Evolutionary conservation across 2,113 vertebrate species (phyloP).

Genomic region (Brachyhypopomus occidentalis): DNA sequence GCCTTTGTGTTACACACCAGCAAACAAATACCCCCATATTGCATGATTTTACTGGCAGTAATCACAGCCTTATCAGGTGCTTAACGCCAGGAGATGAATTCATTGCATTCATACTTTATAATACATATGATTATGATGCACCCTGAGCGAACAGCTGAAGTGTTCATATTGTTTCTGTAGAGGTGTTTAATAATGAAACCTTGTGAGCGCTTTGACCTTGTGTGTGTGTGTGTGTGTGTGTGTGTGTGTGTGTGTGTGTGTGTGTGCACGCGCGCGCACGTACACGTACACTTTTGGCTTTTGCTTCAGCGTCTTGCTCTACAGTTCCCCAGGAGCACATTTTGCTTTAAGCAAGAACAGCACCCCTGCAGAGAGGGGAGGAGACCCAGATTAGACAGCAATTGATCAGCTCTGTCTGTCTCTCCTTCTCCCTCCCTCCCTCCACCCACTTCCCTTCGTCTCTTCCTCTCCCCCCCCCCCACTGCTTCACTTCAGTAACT

Average conservation of each 20-base stretch:
- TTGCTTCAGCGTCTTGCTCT: conserved; percentile 3
- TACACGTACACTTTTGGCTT: conserved; percentile 4
- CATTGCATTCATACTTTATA: no score
- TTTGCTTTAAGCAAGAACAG: conserved; percentile 39
- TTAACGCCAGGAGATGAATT: no score
- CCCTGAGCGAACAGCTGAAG: no score
- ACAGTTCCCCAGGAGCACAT: conserved; percentile 42
- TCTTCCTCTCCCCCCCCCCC: no score
- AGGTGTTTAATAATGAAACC: no score
- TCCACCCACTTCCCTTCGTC: no score
- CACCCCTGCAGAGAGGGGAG: conserved; percentile 41
- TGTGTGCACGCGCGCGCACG: conserved; percentile 15
- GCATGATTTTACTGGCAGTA: not conserved
- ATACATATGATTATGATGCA: no score
- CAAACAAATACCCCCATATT: not conserved
- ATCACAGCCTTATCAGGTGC: not conserved
- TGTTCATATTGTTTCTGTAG: no score
- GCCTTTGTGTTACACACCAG: not conserved
- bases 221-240: not conserved
- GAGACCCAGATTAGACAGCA: conserved; percentile 39
- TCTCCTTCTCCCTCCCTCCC: not conserved
- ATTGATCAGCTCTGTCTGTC: conserved; percentile 1
- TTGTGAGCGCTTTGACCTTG: no score
- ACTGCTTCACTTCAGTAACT: no score
- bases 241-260: not conserved